Percentiles rank a stretch among this genome's conserved stretches.
These are phyloP conservation scores for Actias luna DNA, from an alignment of 2,888 invertebrate species.

Conservation along the genomic window DNA sequence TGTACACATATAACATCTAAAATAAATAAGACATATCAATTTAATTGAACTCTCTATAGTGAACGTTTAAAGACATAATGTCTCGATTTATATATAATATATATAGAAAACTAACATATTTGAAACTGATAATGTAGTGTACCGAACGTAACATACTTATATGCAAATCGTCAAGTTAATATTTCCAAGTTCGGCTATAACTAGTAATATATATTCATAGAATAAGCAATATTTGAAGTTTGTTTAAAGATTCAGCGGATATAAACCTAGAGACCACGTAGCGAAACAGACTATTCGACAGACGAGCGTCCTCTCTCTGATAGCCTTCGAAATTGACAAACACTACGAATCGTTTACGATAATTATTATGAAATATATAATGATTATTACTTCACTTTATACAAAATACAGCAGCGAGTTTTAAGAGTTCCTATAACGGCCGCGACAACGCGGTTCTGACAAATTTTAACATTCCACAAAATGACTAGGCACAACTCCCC, in stretches of 20 bases:
- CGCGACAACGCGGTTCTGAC: constrained; percentile 76
- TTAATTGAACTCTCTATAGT: constrained; percentile 70
- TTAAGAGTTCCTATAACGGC: constrained; percentile 88
- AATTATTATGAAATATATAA: constrained; percentile 76
- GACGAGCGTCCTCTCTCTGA: constrained; percentile 51
- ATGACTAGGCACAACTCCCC: constrained; percentile 79
- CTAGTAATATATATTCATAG: not conserved
- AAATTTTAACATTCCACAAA: constrained; percentile 80
- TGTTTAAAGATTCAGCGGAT: not conserved
- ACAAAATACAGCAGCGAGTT: constrained; percentile 89
- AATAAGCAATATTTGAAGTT: not conserved
- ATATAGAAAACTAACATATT: constrained; percentile 38
- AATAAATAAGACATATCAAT: constrained; percentile 78
- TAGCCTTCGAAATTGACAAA: constrained; percentile 79
- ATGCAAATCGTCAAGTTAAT: not conserved
- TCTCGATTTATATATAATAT: constrained; percentile 38
- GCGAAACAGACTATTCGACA: constrained; percentile 31
- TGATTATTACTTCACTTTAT: constrained; percentile 83
- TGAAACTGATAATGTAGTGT: constrained; percentile 33
- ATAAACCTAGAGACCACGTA: not conserved
- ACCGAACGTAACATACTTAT: not conserved
- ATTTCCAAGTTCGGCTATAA: not conserved
- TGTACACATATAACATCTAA: constrained; percentile 64
- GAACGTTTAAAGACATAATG: constrained; percentile 60
- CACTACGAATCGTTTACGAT: constrained; percentile 73